Percentiles rank a stretch among this genome's conserved stretches.
Conservation (phyloP, 2,797 vertebrate species). For the Botia kubotai region DNA sequence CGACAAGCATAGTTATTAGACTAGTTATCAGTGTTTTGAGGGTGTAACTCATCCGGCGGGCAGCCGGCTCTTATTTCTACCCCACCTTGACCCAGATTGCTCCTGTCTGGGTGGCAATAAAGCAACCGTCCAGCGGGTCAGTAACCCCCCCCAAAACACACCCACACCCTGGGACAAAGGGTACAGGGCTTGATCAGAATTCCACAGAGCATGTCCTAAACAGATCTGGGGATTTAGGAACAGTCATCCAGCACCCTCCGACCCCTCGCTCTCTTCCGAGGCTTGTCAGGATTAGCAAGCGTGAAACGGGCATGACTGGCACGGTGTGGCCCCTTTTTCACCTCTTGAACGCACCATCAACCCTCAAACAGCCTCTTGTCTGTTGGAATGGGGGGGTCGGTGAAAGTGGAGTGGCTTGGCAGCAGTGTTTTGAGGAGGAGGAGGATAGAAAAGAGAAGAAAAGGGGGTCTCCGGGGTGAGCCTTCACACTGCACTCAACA, state of each 20-base stretch:
- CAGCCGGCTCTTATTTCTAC: slow-evolving; percentile 34
- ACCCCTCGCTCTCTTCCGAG: slow-evolving; percentile 37
- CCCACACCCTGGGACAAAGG: slow-evolving; percentile 52
- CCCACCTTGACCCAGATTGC: slow-evolving; percentile 55
- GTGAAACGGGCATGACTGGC: slow-evolving; percentile 63
- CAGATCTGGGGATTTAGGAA: slow-evolving; percentile 46
- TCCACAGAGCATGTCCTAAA: slow-evolving; percentile 50
- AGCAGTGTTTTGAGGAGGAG: slow-evolving; percentile 55
- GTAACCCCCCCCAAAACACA: background rate
- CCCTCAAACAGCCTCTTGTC: slow-evolving; percentile 66
- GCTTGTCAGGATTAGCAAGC: slow-evolving; percentile 59
- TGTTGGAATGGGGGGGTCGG: slow-evolving; percentile 31
- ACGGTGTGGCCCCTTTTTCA: slow-evolving; percentile 79
- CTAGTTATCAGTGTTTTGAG: background rate
- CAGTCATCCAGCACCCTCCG: slow-evolving; percentile 38
- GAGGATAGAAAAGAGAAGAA: slow-evolving; percentile 51
- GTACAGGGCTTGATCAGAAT: slow-evolving; percentile 59
- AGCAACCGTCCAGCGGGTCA: slow-evolving; percentile 37
- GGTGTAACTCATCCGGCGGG: slow-evolving; percentile 49
- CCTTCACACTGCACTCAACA: slow-evolving; percentile 82
- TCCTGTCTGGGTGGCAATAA: slow-evolving; percentile 49
- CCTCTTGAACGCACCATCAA: slow-evolving; percentile 73
- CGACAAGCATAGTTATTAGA: background rate
- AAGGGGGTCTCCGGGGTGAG: slow-evolving; percentile 77
- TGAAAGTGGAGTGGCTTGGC: slow-evolving; percentile 66